Base-by-base conservation (phyloP, 2,888 invertebrate species). In the Nomada fabriciana region DNA sequence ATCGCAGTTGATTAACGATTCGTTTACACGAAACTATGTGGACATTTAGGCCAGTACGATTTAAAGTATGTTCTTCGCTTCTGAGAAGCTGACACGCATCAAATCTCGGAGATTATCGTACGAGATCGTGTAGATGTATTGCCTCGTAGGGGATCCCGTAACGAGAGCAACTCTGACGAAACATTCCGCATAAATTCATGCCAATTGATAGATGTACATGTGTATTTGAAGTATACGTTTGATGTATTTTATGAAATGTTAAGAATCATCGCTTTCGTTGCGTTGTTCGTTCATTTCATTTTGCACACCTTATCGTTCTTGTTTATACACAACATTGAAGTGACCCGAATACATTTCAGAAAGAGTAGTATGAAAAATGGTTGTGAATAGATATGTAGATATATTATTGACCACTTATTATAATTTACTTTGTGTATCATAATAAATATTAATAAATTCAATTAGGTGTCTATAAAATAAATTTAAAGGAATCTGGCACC, bases 1-100 rank as follows among this genome's bases (percentile, higher is more conserved):
- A 70, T 53, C n/a, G 36, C 55, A 43, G 36, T 61, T 57, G 50
- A 68, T 64, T 55, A 55, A 75, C 36, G 25, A 78, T 74, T 82
- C 70, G 61, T 57, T 20, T 50, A 71, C 55, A 11, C 71, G 73
- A 73, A 65, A 42, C 43, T 70, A 67, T 42, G 77, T 61, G 82
- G 83, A 83, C 83, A 77, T 53, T 64, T 70, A 77, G 82, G 83
- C 83, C 83, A 83, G 83, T 83, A 82, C 59, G 11, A 72, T 50
- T 59, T 75, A 43, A 47, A 71, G 43, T 57, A 73, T 60, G 43
- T 70, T 29, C 36, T 10, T 29, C 47, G 63, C 75, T 82, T 68
- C 55, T 2, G 29, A 29, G 25, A 69, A 55, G 36, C 43, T 42
- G 59, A 72, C 18, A 61, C n/a, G 36, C 43, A 47, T 52, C 57